Base-by-base conservation (phyloP, 2,797 vertebrate species). In the Halcyon leucocephala region DNA sequence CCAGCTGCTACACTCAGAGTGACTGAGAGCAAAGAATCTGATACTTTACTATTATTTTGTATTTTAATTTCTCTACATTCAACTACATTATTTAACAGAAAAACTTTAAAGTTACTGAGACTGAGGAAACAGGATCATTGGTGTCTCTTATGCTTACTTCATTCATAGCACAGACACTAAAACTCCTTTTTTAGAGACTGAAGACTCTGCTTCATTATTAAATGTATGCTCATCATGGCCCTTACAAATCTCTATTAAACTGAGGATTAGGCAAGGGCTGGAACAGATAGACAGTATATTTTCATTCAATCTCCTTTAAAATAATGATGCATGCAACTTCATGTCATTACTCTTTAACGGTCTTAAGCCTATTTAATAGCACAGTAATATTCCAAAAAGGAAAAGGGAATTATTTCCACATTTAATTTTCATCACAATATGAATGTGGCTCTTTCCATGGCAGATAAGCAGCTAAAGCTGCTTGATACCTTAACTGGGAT, bases 361-460 rank as follows among this genome's bases (percentile, higher is more conserved):
- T 95, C 96, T 98, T 98, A 98, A 97, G 95, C 97, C 97, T 96
- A 96, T 97, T 98, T 98, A 98, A 98, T 97, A 98, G 97, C 96
- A 98, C 74, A 93, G 97, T 98, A 97, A 98, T 98, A 98, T 97
- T 97, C 97, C 96, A 97, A 96, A 98, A 97, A 97, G 82, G 93
- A 97, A 97, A 85, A 84, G 61, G 35, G 93, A 98, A 98, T 98
- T 98, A 98, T 97, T 98, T 97, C 96, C 92, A 97, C 96, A 95
- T 98, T 97, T 98, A 97, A 98, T 97, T 98, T 97, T 98, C 95
- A 97, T 96, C 10, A 10, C 96, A 93, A 79, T 98, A 97, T 92
- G 96, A 97, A 96, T 90, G 93, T 57, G 52, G 37, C 76, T 85
- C 88, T 86, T 89, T 96, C 81, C 77, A 44, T 54, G 69, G 81